Conservation (phyloP, 2,113 vertebrate species). For the Scomber colias region DNA sequence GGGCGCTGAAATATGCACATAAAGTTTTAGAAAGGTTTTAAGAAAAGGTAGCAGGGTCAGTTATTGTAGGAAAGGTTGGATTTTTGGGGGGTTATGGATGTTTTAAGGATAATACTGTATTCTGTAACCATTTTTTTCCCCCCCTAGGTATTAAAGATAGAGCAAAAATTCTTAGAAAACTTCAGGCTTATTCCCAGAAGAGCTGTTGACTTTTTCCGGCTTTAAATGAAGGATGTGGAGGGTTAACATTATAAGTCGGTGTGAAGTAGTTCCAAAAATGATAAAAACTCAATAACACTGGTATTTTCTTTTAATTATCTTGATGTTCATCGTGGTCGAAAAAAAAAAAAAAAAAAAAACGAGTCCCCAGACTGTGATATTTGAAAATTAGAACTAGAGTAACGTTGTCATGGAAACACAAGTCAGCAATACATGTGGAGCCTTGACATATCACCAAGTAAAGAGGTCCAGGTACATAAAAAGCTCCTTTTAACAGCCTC, state of each 20-base stretch:
- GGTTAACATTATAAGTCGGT: background rate
- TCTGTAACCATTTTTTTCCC: background rate
- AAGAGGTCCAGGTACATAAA: constrained; percentile 47
- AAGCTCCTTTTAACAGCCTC: constrained; percentile 42
- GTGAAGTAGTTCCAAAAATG: background rate
- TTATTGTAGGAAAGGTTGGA: background rate
- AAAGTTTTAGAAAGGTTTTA: background rate
- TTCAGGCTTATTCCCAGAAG: background rate
- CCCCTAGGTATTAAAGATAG: background rate
- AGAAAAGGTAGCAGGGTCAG: background rate
- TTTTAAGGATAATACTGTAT: background rate
- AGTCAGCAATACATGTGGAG: constrained; percentile 50
- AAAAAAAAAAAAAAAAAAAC: constrained; percentile 3
- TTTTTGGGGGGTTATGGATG: fast-evolving
- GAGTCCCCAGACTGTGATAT: constrained; percentile 34
- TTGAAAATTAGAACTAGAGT: constrained; percentile 56
- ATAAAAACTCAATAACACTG: constrained; percentile 4
- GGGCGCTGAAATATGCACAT: background rate
- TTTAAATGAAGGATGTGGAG: background rate
- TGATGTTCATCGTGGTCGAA: constrained; percentile 40
- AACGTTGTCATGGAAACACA: constrained; percentile 74
- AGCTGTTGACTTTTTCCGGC: background rate
- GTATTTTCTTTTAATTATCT: constrained; percentile 47
- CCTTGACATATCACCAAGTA: constrained; percentile 51
- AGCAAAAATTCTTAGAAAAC: background rate